These are phyloP conservation scores for Gila robusta DNA, from an alignment of 2,797 vertebrate species.

Conservation along the genomic window DNA sequence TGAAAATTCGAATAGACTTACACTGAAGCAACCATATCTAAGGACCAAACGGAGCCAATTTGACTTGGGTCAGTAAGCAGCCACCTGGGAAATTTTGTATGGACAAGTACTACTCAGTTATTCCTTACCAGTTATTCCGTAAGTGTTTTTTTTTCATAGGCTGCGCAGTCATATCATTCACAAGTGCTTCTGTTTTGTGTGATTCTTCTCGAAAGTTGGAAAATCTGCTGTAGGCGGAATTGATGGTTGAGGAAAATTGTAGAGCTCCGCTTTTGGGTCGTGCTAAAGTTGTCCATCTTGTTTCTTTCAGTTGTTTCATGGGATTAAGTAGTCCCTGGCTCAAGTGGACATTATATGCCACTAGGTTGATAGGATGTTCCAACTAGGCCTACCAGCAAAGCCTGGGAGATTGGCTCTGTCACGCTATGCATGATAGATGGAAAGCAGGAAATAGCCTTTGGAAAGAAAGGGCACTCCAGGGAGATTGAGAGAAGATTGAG, in stretches of 20 bases:
- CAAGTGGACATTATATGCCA: constrained; percentile 50
- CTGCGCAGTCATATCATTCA: background rate
- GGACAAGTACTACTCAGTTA: background rate
- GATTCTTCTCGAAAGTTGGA: background rate
- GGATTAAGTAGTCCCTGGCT: constrained; percentile 22
- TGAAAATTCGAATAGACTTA: background rate
- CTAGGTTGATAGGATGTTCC: constrained; percentile 33
- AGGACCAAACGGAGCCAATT: background rate
- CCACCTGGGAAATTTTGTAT: background rate
- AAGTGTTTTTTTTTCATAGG: background rate
- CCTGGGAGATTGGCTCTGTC: constrained; percentile 59
- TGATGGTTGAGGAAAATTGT: background rate
- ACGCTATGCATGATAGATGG: constrained; percentile 57
- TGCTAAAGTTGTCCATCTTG: constrained; percentile 45
- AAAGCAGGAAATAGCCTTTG: constrained; percentile 55
- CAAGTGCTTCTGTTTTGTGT: background rate
- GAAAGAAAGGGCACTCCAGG: constrained; percentile 59
- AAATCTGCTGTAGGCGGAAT: background rate
- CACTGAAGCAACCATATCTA: background rate
- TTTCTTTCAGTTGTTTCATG: background rate
- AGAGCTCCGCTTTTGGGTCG: background rate
- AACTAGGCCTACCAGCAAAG: constrained; percentile 35
- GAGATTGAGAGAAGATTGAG: constrained; percentile 59
- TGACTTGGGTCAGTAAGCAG: background rate
- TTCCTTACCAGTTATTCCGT: background rate